These are phyloP conservation scores for Charadrius vociferus DNA, from an alignment of 2,113 vertebrate genomes.

Conservation along the genomic window DNA sequence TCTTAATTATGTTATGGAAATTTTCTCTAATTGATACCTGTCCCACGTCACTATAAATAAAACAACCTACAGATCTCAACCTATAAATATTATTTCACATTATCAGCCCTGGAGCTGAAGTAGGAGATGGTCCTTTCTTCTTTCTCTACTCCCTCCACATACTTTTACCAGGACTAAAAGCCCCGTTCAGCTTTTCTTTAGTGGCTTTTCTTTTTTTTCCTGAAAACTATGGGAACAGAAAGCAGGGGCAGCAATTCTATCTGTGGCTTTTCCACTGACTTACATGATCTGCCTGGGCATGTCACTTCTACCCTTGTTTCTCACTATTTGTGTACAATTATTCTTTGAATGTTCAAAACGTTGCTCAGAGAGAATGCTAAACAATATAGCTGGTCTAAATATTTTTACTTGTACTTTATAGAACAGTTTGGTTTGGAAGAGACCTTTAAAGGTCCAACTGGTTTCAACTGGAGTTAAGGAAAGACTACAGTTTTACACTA, in stretches of 20 bases:
- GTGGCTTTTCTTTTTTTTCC: background rate
- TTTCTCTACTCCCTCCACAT: background rate
- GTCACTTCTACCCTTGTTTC: background rate
- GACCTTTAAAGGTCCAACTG: background rate
- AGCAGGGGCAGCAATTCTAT: background rate
- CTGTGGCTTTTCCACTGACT: background rate
- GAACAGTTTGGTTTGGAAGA: background rate
- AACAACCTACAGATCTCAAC: background rate
- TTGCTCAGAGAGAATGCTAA: background rate
- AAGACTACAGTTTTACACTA: background rate
- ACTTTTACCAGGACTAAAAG: background rate
- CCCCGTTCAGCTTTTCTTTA: background rate
- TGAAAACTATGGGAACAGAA: background rate
- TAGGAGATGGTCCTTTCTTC: background rate
- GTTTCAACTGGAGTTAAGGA: background rate
- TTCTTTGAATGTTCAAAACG: background rate
- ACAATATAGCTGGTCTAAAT: background rate
- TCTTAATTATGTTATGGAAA: slow-evolving; percentile 36
- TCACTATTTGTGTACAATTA: background rate
- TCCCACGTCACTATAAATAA: background rate
- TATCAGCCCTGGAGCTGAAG: background rate
- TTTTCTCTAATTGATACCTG: slow-evolving; percentile 31
- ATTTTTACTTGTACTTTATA: background rate
- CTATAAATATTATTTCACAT: background rate
- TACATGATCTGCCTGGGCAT: background rate